phyloP scores from a whole-genome alignment of 2,888 invertebrate species.

The Limnephilus lunatus region DNA sequence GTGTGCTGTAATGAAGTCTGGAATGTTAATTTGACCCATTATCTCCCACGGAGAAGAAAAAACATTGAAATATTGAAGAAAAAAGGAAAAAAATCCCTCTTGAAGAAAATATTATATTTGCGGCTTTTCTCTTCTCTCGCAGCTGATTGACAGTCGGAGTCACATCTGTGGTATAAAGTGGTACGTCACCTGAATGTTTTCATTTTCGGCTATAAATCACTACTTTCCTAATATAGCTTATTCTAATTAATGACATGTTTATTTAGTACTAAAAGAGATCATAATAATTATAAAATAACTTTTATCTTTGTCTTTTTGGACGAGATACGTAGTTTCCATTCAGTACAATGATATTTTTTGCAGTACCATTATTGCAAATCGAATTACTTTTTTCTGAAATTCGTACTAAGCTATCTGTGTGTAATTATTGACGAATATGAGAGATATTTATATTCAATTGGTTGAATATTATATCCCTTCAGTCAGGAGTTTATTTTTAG shows the following conservation, averaged over 20 bases:
- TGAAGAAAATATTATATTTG: not conserved
- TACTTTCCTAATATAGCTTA: not conserved
- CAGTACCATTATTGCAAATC: not conserved
- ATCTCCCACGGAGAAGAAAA: not conserved
- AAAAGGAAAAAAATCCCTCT: not conserved
- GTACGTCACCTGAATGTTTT: constrained; percentile 53
- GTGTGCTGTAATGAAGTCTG: not conserved
- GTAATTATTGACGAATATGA: not conserved
- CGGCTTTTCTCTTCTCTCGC: not conserved
- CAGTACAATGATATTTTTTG: not conserved
- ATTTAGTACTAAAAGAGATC: not conserved
- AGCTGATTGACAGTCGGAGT: constrained; percentile 15
- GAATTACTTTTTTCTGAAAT: not conserved
- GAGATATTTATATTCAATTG: not conserved
- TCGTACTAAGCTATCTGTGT: not conserved
- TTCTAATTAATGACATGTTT: not conserved
- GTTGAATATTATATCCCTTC: not conserved
- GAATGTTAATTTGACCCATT: not conserved
- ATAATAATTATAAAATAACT: not conserved
- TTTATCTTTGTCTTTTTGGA: not conserved
- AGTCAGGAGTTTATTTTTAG: not conserved
- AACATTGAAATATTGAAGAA: not conserved
- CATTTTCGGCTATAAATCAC: constrained; percentile 19
- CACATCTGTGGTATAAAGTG: constrained; percentile 50
- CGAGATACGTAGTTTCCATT: not conserved